Evolutionary conservation across 1,140 invertebrate species (phyloP), one percentile per base, ranked within the genome.

Genomic region (Temnothorax nylanderi): DNA sequence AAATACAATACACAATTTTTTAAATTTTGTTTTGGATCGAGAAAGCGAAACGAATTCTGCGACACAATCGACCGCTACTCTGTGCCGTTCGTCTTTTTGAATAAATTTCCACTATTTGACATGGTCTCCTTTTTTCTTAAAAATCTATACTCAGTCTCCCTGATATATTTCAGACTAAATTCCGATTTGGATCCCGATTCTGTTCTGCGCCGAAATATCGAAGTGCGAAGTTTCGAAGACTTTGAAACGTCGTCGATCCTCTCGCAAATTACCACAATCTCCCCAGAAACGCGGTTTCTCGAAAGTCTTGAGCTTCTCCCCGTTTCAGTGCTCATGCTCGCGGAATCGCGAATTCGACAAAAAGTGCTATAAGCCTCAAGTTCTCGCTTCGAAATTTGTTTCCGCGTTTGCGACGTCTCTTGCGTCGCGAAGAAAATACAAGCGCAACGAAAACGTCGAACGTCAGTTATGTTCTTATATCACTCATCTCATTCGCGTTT

Each of bases 331-430:
- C 13, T 58, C n/a, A 6, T 10, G 10, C 16, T 67, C 62, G n/a
- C n/a, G 21, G n/a, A 32, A 81, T 56, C 49, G 64, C 67, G 37
- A 58, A 41, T 67, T 74, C n/a, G 26, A 60, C 56, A 74, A 67
- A 69, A 41, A 62, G 41, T 44, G 65, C 34, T 72, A 32, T 56
- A 84, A 84, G 54, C 41, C 32, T 84, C 60, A 75, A 54, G n/a
- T 62, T 21, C 41, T 60, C 34, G 76, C n/a, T 6, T 67, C 58
- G 10, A 64, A 21, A 37, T 6, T 26, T 26, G 58, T 21, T 37
- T 8, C 6, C 37, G 64, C 54, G 21, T 64, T 16, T 56, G 8
- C 51, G 11, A 58, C 21, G 18, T 21, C 21, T 37, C 8, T n/a
- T n/a, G 41, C 26, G 60, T 32, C n/a, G 47, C 13, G 16, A 71